Evolutionary conservation across 2,797 vertebrate genomes (phyloP).

Genomic region (Neosalanx taihuensis): DNA sequence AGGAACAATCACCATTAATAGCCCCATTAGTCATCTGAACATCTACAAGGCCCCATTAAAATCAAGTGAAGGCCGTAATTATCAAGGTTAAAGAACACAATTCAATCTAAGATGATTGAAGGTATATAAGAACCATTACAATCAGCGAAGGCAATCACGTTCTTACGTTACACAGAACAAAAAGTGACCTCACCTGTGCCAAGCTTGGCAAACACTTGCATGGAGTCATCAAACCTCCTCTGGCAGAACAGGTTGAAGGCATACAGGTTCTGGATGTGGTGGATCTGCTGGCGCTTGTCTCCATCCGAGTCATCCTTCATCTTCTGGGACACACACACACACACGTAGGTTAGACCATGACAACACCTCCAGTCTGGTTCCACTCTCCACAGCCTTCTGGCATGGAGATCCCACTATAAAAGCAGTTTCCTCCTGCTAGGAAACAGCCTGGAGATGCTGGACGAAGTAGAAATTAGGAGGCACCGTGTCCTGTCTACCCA

Average conservation of each 20-base stretch:
- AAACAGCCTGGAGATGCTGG: neutral
- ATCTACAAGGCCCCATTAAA: no score
- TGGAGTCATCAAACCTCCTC: conserved; percentile 97
- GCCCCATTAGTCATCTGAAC: no score
- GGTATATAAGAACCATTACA: neutral
- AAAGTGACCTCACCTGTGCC: conserved; percentile 85
- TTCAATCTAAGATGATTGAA: no score
- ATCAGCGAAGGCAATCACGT: neutral
- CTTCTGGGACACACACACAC: conserved; percentile 69
- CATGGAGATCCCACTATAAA: neutral
- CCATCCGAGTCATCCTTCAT: conserved; percentile 98
- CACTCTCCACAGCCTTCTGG: neutral
- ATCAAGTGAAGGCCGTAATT: conserved; percentile 33
- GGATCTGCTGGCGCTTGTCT: conserved; percentile 94
- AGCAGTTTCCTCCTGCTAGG: neutral
- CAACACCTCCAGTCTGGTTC: neutral
- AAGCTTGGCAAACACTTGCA: conserved; percentile 97
- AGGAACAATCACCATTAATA: conserved; percentile 32
- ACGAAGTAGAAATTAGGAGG: conserved; percentile 13
- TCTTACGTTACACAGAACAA: neutral
- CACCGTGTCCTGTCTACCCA: neutral
- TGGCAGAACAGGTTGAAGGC: conserved; percentile 99
- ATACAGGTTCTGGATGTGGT: conserved; percentile 98
- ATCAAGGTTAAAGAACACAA: conserved; percentile 50
- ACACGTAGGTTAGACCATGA: neutral